Conservation (phyloP, 2,113 vertebrate species). For the Rallus limicola region DNA sequence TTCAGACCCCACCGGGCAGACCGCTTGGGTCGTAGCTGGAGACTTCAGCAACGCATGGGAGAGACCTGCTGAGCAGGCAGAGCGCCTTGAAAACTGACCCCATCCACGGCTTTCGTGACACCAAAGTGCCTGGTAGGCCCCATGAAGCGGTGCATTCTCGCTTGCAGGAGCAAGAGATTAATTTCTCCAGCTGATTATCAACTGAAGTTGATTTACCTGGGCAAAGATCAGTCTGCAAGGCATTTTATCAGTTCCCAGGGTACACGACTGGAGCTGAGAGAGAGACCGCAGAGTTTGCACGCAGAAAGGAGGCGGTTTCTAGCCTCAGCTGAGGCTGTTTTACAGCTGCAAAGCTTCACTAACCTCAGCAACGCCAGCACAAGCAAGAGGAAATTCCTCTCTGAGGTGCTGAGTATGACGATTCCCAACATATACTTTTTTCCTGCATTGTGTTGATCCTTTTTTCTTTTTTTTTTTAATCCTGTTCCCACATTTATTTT, state of each 20-base stretch:
- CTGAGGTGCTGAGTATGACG: not conserved
- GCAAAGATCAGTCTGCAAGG: not conserved
- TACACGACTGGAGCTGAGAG: rapidly evolving
- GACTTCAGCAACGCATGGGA: not conserved
- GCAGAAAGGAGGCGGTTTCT: not conserved
- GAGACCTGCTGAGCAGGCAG: not conserved
- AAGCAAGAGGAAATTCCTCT: slow-evolving; percentile 9
- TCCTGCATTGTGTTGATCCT: not conserved
- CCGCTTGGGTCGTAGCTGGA: not conserved
- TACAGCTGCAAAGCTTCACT: not conserved
- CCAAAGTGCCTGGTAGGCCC: not conserved
- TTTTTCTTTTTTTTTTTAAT: not conserved
- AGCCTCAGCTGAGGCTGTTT: not conserved
- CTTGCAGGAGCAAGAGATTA: not conserved
- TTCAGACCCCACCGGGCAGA: not conserved
- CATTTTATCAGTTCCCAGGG: not conserved
- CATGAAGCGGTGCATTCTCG: rapidly evolving
- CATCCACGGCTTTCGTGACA: not conserved
- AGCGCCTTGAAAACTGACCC: not conserved
- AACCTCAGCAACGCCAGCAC: not conserved
- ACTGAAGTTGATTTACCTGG: not conserved
- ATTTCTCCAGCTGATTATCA: not conserved
- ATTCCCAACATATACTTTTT: not conserved
- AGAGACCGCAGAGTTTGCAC: not conserved
- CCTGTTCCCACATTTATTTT: not conserved